Conservation (phyloP, 2,888 invertebrate genomes). For the Augiades crinisus region DNA sequence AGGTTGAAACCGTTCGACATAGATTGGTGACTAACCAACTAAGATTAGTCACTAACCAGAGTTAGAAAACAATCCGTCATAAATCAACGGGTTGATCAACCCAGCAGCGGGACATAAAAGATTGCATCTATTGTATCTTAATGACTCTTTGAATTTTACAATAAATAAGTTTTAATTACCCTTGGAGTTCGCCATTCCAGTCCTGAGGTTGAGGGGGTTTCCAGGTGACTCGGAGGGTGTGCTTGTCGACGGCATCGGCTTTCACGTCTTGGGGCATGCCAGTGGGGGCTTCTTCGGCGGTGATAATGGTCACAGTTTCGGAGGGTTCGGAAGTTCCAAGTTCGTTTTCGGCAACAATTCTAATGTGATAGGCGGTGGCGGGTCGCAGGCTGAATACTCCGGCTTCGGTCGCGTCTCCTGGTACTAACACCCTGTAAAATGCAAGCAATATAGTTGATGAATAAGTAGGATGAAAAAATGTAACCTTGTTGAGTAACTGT, state of each 20-base stretch:
- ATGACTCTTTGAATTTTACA: background rate
- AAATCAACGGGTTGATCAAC: too few relatives aligned
- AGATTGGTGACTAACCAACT: too few relatives aligned
- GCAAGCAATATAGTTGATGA: too few relatives aligned
- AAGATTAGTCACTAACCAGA: too few relatives aligned
- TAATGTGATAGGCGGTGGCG: conserved; percentile 95
- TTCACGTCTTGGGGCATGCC: conserved; percentile 92
- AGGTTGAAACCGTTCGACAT: too few relatives aligned
- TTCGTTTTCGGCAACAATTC: conserved; percentile 96
- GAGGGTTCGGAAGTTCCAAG: conserved; percentile 96
- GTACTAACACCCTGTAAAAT: conserved; percentile 87
- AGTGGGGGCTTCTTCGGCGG: conserved; percentile 95
- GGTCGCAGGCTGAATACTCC: conserved; percentile 94
- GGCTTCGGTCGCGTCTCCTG: conserved; percentile 94
- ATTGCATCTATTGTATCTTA: too few relatives aligned
- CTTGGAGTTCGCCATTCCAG: conserved; percentile 94
- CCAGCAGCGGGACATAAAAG: too few relatives aligned
- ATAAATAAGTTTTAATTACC: conserved; percentile 43
- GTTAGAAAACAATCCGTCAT: too few relatives aligned
- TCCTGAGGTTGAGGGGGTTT: conserved; percentile 94
- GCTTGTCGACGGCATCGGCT: conserved; percentile 93
- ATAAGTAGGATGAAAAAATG: too few relatives aligned
- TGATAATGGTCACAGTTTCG: conserved; percentile 95
- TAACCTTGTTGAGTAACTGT: too few relatives aligned
- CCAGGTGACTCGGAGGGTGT: conserved; percentile 93